These are phyloP conservation scores for Crenichthys baileyi DNA, from an alignment of 2,797 vertebrate species.

Conservation along the genomic window DNA sequence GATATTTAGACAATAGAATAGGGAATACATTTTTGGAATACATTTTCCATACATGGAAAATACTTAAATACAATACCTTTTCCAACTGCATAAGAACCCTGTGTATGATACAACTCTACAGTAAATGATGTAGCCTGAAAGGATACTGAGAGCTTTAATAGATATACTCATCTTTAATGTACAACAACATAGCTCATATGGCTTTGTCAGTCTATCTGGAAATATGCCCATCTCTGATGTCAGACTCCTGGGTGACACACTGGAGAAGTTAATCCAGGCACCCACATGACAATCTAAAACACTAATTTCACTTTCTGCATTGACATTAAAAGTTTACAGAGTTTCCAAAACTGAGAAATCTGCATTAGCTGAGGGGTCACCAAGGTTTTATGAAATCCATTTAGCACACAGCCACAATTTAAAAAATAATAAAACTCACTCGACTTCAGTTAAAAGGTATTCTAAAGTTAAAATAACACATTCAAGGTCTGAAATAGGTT, in stretches of 20 bases:
- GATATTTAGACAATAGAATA: not conserved
- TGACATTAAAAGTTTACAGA: constrained; percentile 60
- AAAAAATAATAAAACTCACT: constrained; percentile 53
- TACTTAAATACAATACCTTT: not conserved
- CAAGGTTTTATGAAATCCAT: constrained; percentile 55
- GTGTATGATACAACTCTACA: not conserved
- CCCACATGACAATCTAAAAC: constrained; percentile 40
- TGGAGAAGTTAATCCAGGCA: constrained; percentile 36
- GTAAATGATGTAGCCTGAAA: not conserved
- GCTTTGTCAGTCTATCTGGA: constrained; percentile 1
- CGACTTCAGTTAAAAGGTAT: constrained; percentile 51
- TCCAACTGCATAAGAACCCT: not conserved
- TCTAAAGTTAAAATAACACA: constrained; percentile 35
- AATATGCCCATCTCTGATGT: constrained; percentile 29
- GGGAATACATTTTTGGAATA: not conserved
- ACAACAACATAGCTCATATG: constrained; percentile 25
- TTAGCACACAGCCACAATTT: constrained; percentile 45
- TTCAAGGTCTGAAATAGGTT: constrained; percentile 38
- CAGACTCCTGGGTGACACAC: constrained; percentile 16
- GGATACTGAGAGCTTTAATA: constrained; percentile 3
- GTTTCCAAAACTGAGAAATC: constrained; percentile 41
- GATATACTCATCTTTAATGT: constrained; percentile 9
- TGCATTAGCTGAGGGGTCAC: constrained; percentile 59
- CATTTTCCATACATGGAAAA: not conserved
- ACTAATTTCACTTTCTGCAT: constrained; percentile 54